Conservation (phyloP, 2,113 vertebrate species). For the Etheostoma spectabile region DNA sequence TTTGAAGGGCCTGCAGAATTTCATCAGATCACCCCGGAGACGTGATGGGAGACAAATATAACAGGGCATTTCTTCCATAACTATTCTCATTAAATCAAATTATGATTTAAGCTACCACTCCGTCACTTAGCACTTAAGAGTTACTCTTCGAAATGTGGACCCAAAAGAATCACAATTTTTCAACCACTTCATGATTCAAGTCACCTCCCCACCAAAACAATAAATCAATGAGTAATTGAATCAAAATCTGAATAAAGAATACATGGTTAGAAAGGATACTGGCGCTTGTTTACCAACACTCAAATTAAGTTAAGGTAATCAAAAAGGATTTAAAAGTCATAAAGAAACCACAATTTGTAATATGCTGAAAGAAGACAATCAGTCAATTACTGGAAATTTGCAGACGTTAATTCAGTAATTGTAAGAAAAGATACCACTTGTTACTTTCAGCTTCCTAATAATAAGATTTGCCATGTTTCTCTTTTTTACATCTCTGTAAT, state of each 20-base stretch:
- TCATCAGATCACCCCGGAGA: conserved; percentile 41
- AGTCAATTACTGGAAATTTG: not conserved
- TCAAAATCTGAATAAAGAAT: not conserved
- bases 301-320: not conserved
- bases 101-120: conserved; percentile 32
- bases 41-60: conserved; percentile 53
- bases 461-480: not conserved
- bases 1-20: conserved; percentile 50
- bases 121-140: conserved; percentile 36
- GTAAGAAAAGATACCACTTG: not conserved
- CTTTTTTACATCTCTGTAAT: not conserved
- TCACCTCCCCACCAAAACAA: not conserved
- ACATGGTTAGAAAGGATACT: not conserved
- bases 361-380: not conserved
- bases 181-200: not conserved
- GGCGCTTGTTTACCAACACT: not conserved
- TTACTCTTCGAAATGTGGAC: conserved; percentile 16
- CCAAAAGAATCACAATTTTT: conserved; percentile 4
- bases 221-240: not conserved
- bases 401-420: not conserved
- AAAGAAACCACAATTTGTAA: no score
- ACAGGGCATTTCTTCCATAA: conserved; percentile 52
- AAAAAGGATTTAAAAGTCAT: not conserved
- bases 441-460: not conserved
- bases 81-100: conserved; percentile 60